Conservation (phyloP, 2,113 vertebrate genomes). For the Fulmarus glacialis region DNA sequence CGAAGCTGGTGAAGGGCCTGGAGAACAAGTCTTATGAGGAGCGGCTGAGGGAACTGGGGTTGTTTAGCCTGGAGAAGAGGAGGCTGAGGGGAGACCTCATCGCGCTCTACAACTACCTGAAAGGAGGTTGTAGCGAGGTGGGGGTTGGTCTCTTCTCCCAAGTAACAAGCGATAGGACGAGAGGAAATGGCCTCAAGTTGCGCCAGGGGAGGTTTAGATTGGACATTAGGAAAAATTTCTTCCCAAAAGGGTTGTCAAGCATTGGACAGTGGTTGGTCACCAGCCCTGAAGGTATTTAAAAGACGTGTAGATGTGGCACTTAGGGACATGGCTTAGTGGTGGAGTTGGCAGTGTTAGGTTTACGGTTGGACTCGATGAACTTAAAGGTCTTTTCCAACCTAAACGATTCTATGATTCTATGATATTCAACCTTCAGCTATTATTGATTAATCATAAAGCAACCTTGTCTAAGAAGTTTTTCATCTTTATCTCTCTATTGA, state of each 20-base stretch:
- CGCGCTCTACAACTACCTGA: neutral
- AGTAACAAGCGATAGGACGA: neutral
- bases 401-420: neutral
- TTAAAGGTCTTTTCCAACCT: neutral
- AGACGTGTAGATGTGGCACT: neutral
- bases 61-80: too few species aligned
- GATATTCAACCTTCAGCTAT: neutral
- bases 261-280: neutral
- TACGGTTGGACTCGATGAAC: neutral
- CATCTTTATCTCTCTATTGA: neutral
- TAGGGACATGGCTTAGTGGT: neutral
- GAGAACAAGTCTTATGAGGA: too few species aligned
- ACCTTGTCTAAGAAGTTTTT: neutral
- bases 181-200: neutral
- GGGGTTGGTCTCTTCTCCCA: neutral
- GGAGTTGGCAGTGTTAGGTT: neutral
- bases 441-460: constrained; percentile 21
- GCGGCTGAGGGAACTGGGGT: too few species aligned
- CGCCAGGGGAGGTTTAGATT: neutral
- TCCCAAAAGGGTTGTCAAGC: neutral
- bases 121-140: neutral
- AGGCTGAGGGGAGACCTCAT: too few species aligned
- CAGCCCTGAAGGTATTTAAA: neutral
- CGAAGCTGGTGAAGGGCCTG: too few species aligned
- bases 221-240: neutral